A percentile compares a stretch with the other conserved stretches of the same genome.
Evolutionary conservation across 2,888 invertebrate genomes (phyloP).

Genomic region (Tetramorium bicarinatum): DNA sequence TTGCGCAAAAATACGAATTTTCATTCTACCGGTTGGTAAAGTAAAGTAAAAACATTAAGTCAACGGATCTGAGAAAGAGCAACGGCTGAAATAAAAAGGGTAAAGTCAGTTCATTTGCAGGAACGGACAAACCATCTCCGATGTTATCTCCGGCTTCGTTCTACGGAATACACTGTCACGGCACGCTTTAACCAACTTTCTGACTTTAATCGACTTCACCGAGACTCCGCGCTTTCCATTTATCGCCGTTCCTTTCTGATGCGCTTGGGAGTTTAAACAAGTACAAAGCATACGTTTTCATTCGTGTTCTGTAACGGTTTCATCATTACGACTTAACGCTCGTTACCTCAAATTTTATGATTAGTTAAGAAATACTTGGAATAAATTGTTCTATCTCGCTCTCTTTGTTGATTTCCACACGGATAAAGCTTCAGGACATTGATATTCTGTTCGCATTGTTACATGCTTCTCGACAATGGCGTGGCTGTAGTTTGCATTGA

Average conservation of each 20-base stretch:
- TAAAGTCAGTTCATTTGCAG: constrained; percentile 69
- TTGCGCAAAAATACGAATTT: constrained; percentile 9
- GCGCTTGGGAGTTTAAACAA: constrained; percentile 13
- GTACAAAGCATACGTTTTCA: constrained; percentile 34
- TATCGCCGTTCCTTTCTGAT: constrained; percentile 28
- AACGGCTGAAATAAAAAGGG: constrained; percentile 63
- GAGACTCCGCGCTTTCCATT: constrained; percentile 50
- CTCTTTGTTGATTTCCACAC: constrained; percentile 13
- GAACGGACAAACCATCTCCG: constrained; percentile 70
- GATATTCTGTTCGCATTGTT: constrained; percentile 45
- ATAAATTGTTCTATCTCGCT: not conserved
- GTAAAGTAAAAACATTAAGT: constrained; percentile 51
- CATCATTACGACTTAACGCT: constrained; percentile 7
- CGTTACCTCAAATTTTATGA: constrained; percentile 32
- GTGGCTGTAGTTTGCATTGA: constrained; percentile 20
- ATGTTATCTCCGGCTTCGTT: constrained; percentile 58
- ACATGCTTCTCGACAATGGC: constrained; percentile 36
- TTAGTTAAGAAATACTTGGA: constrained; percentile 33
- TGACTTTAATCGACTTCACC: constrained; percentile 68
- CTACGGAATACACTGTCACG: constrained; percentile 54
- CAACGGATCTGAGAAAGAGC: constrained; percentile 53
- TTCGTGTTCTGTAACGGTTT: not conserved
- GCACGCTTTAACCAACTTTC: constrained; percentile 72
- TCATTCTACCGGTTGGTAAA: not conserved
- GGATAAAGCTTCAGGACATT: constrained; percentile 19